Evolutionary conservation across 2,797 vertebrate species (phyloP), one percentile per base, ranked within the genome.

Genomic region (Manis crassicaudata): DNA sequence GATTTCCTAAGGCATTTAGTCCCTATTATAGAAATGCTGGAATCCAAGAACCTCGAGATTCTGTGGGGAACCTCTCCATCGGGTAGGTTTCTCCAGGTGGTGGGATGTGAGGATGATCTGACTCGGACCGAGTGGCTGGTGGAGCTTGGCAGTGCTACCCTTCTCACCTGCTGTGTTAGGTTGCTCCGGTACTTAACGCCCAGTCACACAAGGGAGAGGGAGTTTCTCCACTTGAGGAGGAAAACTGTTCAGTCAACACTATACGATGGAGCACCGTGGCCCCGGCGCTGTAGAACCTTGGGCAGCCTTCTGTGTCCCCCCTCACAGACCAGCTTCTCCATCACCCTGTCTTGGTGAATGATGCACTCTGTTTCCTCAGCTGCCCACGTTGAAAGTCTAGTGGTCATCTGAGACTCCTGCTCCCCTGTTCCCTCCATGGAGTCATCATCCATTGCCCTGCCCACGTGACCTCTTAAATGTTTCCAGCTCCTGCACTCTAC

Each of bases 211-310:
- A 82, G 37, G 37, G 63, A 63, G 20, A 63, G 58, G 87, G 16
- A 8, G 5, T 84, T 56, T 63, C 6, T 16, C 29, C 21, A 8
- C 14, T 18, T 29, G 50, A 43, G 1, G 54, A 73, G 40, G 35
- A 46, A 52, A 25, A 16, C 50, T 10, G 40, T 81, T 50, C 8
- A 46, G 40, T 46, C 43, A 23, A 58, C 52, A 25, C 0, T 35
- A 3, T 20, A 6, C 35, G 8, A 3, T 37, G 11, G 1, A n/a
- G 21, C 29, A 2, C 67, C 4, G 3, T 63, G n/a, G 27, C 37
- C 60, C 13, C 56, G n/a, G 27, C 32, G 52, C 13, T 35, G 9
- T 50, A 12, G 68, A 67, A 37, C 18, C 37, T 75, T 21, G 23
- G 65, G 52, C 63, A 58, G 13, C 29, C 40, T 20, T n/a, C 29